Conservation (phyloP, 2,797 vertebrate species). For the Tragelaphus eurycerus region DNA sequence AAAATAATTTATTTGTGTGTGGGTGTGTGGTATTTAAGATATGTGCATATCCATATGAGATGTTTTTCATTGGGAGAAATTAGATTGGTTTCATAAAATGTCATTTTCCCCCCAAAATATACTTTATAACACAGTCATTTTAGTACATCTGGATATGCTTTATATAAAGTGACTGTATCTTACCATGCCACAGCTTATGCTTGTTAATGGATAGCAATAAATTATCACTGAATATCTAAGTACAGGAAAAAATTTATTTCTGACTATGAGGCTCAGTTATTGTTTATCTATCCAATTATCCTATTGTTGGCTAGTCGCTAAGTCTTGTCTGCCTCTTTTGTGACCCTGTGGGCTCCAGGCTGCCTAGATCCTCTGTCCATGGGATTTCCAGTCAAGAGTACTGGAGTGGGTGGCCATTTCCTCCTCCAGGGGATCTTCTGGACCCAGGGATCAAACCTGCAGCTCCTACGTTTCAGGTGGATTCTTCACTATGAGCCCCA, state of each 20-base stretch:
- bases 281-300: background rate
- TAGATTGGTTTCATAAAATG: background rate
- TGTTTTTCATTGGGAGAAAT: background rate
- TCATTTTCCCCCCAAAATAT: background rate
- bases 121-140: background rate
- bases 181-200: background rate
- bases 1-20: background rate
- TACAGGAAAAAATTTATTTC: background rate
- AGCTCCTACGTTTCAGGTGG: background rate
- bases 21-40: background rate
- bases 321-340: background rate
- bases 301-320: background rate
- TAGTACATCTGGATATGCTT: background rate
- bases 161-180: background rate
- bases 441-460: background rate
- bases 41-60: no score
- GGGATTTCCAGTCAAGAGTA: background rate
- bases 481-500: background rate
- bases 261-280: background rate
- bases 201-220: background rate
- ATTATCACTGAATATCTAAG: background rate
- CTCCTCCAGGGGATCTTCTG: background rate
- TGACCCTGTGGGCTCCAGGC: background rate
- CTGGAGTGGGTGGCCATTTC: background rate
- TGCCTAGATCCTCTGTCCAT: background rate